A percentile compares a stretch with the other conserved stretches of the same genome.
Evolutionary conservation across 2,113 vertebrate species (phyloP).

Genomic region (Pangasianodon gigas): DNA sequence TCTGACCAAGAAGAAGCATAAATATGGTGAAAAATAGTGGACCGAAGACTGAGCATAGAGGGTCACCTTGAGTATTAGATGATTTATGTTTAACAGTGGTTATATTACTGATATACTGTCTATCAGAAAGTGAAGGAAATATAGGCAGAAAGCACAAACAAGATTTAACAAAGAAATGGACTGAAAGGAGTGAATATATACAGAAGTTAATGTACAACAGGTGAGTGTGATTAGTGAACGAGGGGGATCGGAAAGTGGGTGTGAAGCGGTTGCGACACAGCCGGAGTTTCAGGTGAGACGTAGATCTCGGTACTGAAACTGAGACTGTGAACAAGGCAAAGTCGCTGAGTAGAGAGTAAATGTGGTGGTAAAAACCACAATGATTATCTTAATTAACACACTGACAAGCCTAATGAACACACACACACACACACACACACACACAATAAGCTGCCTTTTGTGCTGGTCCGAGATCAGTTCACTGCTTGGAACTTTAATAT

Average conservation of each 20-base stretch:
- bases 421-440: background rate
- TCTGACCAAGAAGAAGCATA: background rate
- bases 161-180: background rate
- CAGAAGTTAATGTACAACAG: background rate
- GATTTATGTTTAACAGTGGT: background rate
- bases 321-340: background rate
- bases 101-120: background rate
- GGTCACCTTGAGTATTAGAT: background rate
- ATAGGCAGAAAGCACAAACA: background rate
- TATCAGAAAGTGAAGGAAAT: background rate
- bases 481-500: background rate
- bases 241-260: background rate
- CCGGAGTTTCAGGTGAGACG: background rate
- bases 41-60: too few relatives aligned
- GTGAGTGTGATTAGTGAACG: too few relatives aligned
- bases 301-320: background rate
- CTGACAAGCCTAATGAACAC: background rate
- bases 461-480: conserved; percentile 11
- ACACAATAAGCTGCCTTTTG: background rate
- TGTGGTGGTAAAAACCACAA: background rate
- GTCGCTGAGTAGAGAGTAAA: background rate
- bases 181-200: background rate
- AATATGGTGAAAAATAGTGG: background rate
- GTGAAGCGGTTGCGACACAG: background rate
- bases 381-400: background rate